Evolutionary conservation across 2,888 invertebrate genomes (phyloP).

Genomic region (Drosophila limbata): DNA sequence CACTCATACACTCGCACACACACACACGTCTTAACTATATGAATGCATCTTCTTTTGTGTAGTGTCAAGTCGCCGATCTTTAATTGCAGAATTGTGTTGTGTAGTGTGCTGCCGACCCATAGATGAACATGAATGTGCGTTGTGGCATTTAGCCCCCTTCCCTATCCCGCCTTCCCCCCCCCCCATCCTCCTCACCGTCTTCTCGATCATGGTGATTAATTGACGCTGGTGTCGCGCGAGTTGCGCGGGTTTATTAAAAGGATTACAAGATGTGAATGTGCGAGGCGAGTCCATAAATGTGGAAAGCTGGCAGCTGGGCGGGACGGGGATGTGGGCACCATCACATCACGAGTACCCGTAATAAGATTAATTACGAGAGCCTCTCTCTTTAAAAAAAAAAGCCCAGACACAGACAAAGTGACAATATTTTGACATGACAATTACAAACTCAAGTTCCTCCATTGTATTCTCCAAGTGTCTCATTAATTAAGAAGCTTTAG

Average conservation of each 20-base stretch:
- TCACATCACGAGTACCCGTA: slow-evolving; percentile 28
- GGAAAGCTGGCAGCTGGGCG: slow-evolving; percentile 6
- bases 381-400: slow-evolving; percentile 24
- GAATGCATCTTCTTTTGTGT: slow-evolving; percentile 39
- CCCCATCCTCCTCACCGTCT: background rate
- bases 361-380: slow-evolving; percentile 74
- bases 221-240: slow-evolving; percentile 72
- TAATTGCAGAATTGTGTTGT: slow-evolving; percentile 75
- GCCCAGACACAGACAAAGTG: slow-evolving; percentile 6
- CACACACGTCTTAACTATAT: slow-evolving; percentile 1
- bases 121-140: slow-evolving; percentile 45
- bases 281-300: slow-evolving; percentile 51
- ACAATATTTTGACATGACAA: slow-evolving; percentile 70
- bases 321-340: slow-evolving; percentile 22
- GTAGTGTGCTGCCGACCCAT: slow-evolving; percentile 25
- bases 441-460: slow-evolving; percentile 42
- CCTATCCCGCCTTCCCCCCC: background rate
- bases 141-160: slow-evolving; percentile 12
- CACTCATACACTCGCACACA: slow-evolving; percentile 5
- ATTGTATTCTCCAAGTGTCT: slow-evolving; percentile 58
- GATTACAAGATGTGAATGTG: slow-evolving; percentile 66
- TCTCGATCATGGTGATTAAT: slow-evolving; percentile 69
- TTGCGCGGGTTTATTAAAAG: slow-evolving; percentile 75
- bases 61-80: slow-evolving; percentile 63
- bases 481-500: slow-evolving; percentile 68